Evolutionary conservation across 2,113 vertebrate species (phyloP), one percentile per base, ranked within the genome.

Genomic region (Danionella cerebrum): DNA sequence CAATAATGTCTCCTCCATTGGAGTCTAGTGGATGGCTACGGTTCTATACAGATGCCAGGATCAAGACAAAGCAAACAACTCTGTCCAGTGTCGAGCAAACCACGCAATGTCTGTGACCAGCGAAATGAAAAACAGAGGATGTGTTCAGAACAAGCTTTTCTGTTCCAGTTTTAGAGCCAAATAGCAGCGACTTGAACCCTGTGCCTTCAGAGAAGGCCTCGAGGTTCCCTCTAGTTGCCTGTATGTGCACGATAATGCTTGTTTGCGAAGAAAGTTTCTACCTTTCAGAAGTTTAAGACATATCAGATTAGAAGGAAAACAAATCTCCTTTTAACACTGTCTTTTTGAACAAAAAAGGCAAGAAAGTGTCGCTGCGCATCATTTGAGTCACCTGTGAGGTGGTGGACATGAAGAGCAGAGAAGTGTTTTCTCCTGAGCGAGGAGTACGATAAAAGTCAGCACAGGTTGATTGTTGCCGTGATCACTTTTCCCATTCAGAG

Each of bases 341-440:
- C 73, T 68, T 67, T 38, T 60, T 48, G 67, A 71, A 69, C 58
- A 57, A 72, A 82, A 84, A 85, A 83, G 79, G 80, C 81, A 86
- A 85, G 80, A 87, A 88, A 87, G 85, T 88, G 87, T 86, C 85
- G 84, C 85, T 86, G 87, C 82, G 84, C 84, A 84, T 84, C 81
- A 80, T 84, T 87, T 79, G 62, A 75, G 69, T 77, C 63, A 80
- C 84, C 86, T 67, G 78, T 58, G 80, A 82, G 80, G 82, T 72
- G 65, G 78, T 83, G 76, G 82, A 82, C 75, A 69, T 78, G 78
- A 83, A 80, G 80, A 78, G 76, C 78, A 81, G 79, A 72, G 81
- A 84, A 77, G 71, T 71, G 63, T 82, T 77, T 76, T 70, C 82
- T 79, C 74, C 52, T 76, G 72, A 68, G 71, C 79, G 80, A 80